These are phyloP conservation scores for Epinephelus coioides DNA, from an alignment of 2,797 vertebrate species.

Conservation along the genomic window DNA sequence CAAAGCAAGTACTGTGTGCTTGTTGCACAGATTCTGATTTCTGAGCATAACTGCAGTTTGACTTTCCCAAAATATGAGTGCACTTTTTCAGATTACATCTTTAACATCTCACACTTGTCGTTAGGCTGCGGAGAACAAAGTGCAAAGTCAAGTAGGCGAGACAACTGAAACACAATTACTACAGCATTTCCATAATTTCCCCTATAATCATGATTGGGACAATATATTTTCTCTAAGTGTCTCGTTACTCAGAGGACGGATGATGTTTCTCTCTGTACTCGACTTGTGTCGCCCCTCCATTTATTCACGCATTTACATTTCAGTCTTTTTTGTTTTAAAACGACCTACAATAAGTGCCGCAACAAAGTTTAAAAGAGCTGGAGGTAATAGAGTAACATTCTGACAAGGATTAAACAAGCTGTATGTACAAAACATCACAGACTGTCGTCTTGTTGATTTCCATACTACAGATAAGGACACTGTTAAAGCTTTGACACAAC, in stretches of 20 bases:
- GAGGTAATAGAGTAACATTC: no score
- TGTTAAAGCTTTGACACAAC: not conserved
- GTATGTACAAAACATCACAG: not conserved
- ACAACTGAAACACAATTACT: conserved; percentile 19
- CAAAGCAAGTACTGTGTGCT: not conserved
- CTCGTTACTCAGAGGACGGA: not conserved
- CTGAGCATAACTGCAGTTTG: not conserved
- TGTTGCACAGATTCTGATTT: not conserved
- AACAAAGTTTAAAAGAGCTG: not conserved
- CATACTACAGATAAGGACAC: not conserved
- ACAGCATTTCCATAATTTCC: not conserved
- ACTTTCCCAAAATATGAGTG: conserved; percentile 23
- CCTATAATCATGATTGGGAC: not conserved
- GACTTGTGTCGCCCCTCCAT: not conserved
- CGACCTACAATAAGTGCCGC: not conserved
- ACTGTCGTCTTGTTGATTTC: not conserved
- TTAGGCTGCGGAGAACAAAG: conserved; percentile 1
- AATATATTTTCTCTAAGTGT: not conserved
- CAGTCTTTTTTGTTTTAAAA: not conserved
- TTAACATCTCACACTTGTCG: not conserved
- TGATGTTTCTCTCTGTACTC: not conserved
- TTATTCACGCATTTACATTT: no score
- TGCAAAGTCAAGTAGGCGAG: conserved; percentile 9
- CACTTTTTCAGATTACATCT: conserved; percentile 9
- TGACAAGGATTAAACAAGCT: not conserved